Base-by-base conservation (phyloP, 2,888 invertebrate species). In the Trissoscelio sp. region DNA sequence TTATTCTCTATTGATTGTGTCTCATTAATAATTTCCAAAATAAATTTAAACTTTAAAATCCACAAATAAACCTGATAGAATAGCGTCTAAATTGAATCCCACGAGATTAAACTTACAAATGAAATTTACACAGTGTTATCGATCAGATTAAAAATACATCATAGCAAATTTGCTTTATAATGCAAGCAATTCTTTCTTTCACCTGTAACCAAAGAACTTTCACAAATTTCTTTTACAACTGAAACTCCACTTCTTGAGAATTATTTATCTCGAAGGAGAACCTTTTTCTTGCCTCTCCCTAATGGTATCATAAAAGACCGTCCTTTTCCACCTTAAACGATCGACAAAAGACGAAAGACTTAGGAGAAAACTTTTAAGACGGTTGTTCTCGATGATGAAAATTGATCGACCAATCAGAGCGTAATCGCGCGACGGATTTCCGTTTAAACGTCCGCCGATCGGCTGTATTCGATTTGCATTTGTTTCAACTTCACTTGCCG, bases 291-390 rank as follows among this genome's bases (percentile, higher is more conserved):
- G 2, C 34, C 55, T 34, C 34, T 1, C 12, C 55, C 55, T 55
- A 51, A 34, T 34, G 55, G 16, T n/a, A 55, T 34, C n/a, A 18
- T 55, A 34, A 55, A 53, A 53, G 60, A 9, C 24, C 60, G 88
- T 22, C 22, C 62, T 16, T 3, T 1, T 31, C 18, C 31, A 6
- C 3, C 46, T 51, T 55, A 28, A 55, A 42, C 18, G 42, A 55
- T 69, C 42, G 11, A 11, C 14, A 37, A 44, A 24, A 16, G 37
- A 46, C 53, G 14, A 12, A 51, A 64, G 28, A 37, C 18, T 7
- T 9, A 11, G 34, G 14, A 39, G 53, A 48, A 24, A 69, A 57
- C 22, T 57, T 31, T 44, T 39, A 58, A 70, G 70, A 37, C n/a
- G 37, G 14, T 57, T 57, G 57, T 57, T 69, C 24, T 24, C n/a